phyloP scores from a whole-genome alignment of 2,888 invertebrate genomes.

The Acleris emargana region DNA sequence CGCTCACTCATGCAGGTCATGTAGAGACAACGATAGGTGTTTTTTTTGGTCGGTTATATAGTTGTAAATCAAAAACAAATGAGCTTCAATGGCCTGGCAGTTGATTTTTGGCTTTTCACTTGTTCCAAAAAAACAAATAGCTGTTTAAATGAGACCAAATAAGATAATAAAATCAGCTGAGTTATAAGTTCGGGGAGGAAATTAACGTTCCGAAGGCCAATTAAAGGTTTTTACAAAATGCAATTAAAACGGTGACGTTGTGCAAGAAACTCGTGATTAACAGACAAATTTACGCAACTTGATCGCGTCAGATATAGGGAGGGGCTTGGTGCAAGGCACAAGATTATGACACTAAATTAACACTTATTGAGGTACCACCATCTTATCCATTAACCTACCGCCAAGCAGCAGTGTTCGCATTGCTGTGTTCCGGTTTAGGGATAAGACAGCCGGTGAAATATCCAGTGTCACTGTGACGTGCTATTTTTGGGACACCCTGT shows the following conservation, averaged over 20 bases:
- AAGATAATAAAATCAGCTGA: slow-evolving; percentile 48
- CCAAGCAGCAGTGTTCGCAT: too few relatives aligned
- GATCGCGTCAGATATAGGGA: slow-evolving; percentile 61
- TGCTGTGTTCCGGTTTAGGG: too few relatives aligned
- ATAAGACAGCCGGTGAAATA: too few relatives aligned
- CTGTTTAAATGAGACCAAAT: slow-evolving; percentile 22
- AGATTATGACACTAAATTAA: not conserved
- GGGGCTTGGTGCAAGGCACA: not conserved
- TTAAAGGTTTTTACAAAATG: slow-evolving; percentile 58
- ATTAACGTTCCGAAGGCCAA: slow-evolving; percentile 47
- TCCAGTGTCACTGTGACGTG: too few relatives aligned
- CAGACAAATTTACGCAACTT: slow-evolving; percentile 69
- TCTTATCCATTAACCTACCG: too few relatives aligned
- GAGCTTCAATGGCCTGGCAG: slow-evolving; percentile 3
- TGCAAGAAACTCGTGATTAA: slow-evolving; percentile 64
- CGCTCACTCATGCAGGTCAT: too few relatives aligned
- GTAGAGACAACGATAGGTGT: too few relatives aligned
- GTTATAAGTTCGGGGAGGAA: slow-evolving; percentile 51
- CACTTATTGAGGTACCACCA: too few relatives aligned
- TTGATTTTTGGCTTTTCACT: not conserved
- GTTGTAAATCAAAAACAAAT: slow-evolving; percentile 26
- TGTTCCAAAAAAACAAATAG: slow-evolving; percentile 26
- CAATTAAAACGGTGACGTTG: slow-evolving; percentile 73
- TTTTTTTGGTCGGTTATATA: too few relatives aligned
- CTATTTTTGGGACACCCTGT: too few relatives aligned